These are phyloP conservation scores for Gavialis gangeticus DNA, from an alignment of 2,113 vertebrate genomes.

Conservation along the genomic window DNA sequence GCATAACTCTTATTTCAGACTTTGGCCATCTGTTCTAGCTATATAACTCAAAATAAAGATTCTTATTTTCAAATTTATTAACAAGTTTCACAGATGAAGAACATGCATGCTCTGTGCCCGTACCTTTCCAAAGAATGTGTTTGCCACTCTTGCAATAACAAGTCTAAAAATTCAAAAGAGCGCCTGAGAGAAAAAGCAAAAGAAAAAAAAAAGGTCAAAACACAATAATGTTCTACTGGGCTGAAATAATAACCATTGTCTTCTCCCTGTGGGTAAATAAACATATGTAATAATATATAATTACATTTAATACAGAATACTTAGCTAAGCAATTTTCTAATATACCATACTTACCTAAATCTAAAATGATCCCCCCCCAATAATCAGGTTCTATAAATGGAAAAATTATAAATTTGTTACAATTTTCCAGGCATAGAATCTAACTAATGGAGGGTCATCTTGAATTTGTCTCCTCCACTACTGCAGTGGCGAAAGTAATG, in stretches of 20 bases:
- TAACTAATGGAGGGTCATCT: no score
- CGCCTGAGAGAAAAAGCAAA: conserved; percentile 80
- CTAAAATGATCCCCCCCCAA: no score
- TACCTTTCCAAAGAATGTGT: conserved; percentile 92
- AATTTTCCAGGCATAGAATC: no score
- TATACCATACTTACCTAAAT: no score
- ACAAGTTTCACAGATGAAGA: not conserved
- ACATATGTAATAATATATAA: not conserved
- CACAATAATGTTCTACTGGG: not conserved
- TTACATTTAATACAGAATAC: not conserved
- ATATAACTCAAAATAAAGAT: not conserved
- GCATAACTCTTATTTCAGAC: not conserved
- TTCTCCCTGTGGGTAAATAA: not conserved
- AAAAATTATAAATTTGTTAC: no score
- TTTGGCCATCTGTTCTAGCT: not conserved
- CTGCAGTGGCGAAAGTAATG: no score
- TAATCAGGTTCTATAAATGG: no score
- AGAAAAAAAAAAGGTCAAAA: not conserved
- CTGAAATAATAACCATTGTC: not conserved
- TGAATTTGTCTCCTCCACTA: no score
- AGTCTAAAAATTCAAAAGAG: conserved; percentile 93
- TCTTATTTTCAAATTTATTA: not conserved
- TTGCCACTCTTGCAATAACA: conserved; percentile 93
- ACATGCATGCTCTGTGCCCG: not conserved
- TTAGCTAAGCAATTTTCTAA: not conserved